These are phyloP conservation scores for Bibio marci DNA, from an alignment of 2,888 invertebrate genomes.

Conservation along the genomic window DNA sequence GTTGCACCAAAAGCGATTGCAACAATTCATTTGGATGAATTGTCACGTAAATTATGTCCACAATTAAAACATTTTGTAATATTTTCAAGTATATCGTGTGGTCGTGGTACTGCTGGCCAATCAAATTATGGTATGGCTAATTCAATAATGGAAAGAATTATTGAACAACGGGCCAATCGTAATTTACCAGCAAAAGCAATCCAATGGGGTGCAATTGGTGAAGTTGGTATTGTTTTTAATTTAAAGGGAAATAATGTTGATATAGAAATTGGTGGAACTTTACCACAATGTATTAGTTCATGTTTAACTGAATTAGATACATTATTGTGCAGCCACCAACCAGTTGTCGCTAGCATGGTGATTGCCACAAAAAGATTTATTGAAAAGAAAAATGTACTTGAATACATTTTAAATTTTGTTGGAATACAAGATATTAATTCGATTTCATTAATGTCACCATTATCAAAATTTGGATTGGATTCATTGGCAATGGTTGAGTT, in stretches of 20 bases:
- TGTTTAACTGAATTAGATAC: conserved; percentile 58
- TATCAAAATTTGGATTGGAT: conserved; percentile 90
- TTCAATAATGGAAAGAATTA: conserved; percentile 76
- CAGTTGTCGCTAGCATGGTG: conserved; percentile 68
- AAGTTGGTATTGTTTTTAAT: conserved; percentile 67
- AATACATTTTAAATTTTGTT: conserved; percentile 52
- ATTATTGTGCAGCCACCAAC: conserved; percentile 49
- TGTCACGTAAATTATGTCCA: conserved; percentile 40
- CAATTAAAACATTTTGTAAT: conserved; percentile 59
- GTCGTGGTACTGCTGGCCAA: conserved; percentile 82
- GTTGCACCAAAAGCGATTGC: conserved; percentile 64
- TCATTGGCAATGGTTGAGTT: too few species aligned
- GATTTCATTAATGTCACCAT: conserved; percentile 47
- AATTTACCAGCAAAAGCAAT: conserved; percentile 68
- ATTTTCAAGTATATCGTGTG: conserved; percentile 83
- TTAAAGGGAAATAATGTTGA: conserved; percentile 51
- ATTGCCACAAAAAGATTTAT: conserved; percentile 66
- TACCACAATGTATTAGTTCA: conserved; percentile 71
- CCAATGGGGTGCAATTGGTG: conserved; percentile 88
- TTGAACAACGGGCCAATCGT: conserved; percentile 49
- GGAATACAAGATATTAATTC: conserved; percentile 50
- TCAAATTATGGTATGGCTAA: conserved; percentile 83
- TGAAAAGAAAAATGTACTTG: conserved; percentile 47
- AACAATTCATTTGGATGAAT: conserved; percentile 56
- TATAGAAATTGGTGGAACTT: conserved; percentile 57